These are phyloP conservation scores for Microcebus griseorufus DNA, from an alignment of 2,113 vertebrate species.

Conservation along the genomic window DNA sequence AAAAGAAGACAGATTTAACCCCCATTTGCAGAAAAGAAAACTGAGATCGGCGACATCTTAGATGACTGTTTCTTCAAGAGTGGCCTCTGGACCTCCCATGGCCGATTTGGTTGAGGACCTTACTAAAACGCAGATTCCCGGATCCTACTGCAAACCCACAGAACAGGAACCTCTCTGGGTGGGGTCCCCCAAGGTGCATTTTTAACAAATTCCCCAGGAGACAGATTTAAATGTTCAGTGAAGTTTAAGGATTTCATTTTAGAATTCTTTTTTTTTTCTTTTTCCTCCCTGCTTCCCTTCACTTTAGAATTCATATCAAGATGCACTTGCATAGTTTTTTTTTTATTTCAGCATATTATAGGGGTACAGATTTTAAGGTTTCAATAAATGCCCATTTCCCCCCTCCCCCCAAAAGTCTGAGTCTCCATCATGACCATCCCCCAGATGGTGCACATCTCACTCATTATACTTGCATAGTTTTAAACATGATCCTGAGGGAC, in stretches of 20 bases:
- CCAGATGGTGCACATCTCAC: too few species aligned
- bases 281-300: background rate
- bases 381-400: too few species aligned
- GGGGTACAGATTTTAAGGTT: too few species aligned
- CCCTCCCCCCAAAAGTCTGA: too few species aligned
- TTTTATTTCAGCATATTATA: too few species aligned
- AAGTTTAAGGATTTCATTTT: background rate
- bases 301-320: background rate
- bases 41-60: background rate
- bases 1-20: background rate
- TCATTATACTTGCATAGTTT: background rate
- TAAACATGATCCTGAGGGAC: background rate
- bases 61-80: background rate
- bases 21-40: background rate
- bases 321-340: background rate
- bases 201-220: background rate
- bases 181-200: background rate
- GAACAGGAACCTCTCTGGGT: background rate
- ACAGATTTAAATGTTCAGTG: background rate
- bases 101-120: background rate
- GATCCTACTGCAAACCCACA: accelerated
- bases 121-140: background rate
- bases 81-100: background rate
- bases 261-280: background rate
- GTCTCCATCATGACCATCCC: too few species aligned